Evolutionary conservation across 2,888 invertebrate species (phyloP).

Genomic region (Unio pictorum): DNA sequence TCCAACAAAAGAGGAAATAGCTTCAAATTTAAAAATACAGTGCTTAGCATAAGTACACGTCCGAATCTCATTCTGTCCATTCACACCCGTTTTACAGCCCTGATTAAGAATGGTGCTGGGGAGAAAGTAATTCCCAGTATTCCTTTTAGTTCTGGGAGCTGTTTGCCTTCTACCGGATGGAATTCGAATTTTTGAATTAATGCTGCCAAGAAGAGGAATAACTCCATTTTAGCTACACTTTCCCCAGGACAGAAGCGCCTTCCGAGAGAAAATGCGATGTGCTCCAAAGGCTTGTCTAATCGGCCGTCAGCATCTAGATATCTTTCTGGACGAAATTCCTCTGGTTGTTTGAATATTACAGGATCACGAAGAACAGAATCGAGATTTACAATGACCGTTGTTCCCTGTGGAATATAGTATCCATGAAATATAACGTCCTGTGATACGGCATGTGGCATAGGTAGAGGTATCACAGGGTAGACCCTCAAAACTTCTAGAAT

Average conservation of each 20-base stretch:
- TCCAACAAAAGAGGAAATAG: too few species aligned
- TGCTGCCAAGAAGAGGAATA: constrained; percentile 30
- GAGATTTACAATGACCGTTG: constrained; percentile 38
- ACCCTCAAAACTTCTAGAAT: constrained; percentile 62
- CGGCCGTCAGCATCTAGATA: constrained; percentile 55
- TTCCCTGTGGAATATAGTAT: constrained; percentile 49
- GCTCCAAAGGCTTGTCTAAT: constrained; percentile 20
- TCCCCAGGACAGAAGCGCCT: constrained; percentile 45
- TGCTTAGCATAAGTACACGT: too few species aligned
- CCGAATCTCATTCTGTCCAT: too few species aligned
- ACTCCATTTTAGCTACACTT: constrained; percentile 31
- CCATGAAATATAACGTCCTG: constrained; percentile 44
- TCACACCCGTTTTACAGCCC: neutral
- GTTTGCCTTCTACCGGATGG: neutral
- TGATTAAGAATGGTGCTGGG: too few species aligned
- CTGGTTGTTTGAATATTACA: constrained; percentile 51
- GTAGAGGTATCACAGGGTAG: constrained; percentile 67
- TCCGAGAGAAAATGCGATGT: constrained; percentile 43
- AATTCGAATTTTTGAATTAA: constrained; percentile 25
- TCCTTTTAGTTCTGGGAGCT: too few species aligned
- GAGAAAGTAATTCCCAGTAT: too few species aligned
- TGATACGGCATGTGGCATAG: constrained; percentile 49
- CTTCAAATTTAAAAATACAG: too few species aligned
- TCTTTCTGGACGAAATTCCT: constrained; percentile 59
- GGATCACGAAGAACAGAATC: constrained; percentile 29